These are phyloP conservation scores for Albula glossodonta DNA, from an alignment of 2,113 vertebrate species.

Conservation along the genomic window DNA sequence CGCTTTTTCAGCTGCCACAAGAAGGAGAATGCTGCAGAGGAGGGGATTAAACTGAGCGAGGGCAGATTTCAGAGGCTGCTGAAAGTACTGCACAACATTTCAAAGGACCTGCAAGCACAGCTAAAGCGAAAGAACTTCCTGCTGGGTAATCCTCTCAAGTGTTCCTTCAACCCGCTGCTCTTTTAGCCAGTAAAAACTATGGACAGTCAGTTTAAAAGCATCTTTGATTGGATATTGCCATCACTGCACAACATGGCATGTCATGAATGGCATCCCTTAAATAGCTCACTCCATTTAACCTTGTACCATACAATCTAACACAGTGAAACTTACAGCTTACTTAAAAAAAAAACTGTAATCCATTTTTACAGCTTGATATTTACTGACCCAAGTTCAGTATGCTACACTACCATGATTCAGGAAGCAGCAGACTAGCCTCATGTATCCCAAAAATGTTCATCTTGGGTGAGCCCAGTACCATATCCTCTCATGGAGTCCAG, in stretches of 20 bases:
- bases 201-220: neutral
- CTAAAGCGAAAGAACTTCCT: slow-evolving; percentile 66
- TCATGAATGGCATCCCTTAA: no score
- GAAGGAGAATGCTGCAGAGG: slow-evolving; percentile 53
- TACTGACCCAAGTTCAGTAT: no score
- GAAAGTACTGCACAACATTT: slow-evolving; percentile 58
- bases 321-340: no score
- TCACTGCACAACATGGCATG: neutral
- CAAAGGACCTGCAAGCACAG: slow-evolving; percentile 58
- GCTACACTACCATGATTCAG: no score
- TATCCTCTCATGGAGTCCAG: no score
- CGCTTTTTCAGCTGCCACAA: slow-evolving; percentile 48
- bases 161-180: neutral
- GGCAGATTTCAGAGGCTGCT: slow-evolving; percentile 61
- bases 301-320: no score
- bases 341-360: no score
- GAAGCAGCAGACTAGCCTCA: no score
- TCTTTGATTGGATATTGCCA: neutral
- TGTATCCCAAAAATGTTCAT: no score
- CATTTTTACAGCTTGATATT: no score
- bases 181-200: neutral
- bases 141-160: slow-evolving; percentile 53
- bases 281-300: no score
- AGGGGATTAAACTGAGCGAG: slow-evolving; percentile 58
- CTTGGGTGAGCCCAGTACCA: no score